These are phyloP conservation scores for Otis tarda DNA, from an alignment of 2,113 vertebrate species.

Conservation along the genomic window DNA sequence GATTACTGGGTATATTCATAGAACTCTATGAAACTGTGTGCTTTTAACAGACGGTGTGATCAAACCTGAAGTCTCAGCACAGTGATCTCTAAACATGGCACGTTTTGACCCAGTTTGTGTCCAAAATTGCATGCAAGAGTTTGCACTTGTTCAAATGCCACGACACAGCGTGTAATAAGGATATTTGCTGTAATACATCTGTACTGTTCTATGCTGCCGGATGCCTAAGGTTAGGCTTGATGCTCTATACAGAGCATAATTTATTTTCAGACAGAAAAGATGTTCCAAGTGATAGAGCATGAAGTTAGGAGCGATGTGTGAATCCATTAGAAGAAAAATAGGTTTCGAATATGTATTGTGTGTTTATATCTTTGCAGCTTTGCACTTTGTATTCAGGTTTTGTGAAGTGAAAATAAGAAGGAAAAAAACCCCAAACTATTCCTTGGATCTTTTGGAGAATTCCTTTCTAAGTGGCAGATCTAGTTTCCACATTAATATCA, in stretches of 20 bases:
- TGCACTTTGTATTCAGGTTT: neutral
- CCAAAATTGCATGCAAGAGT: slow-evolving; percentile 1
- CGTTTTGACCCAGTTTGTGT: neutral
- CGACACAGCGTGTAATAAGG: neutral
- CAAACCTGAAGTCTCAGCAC: slow-evolving; percentile 10
- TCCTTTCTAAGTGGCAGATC: neutral
- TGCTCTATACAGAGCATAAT: slow-evolving; percentile 7
- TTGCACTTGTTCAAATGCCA: slow-evolving; percentile 14
- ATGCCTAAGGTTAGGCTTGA: slow-evolving; percentile 20
- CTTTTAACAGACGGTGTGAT: neutral
- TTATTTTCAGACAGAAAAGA: slow-evolving; percentile 5
- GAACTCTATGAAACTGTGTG: neutral
- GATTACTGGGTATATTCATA: neutral
- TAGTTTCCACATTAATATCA: neutral
- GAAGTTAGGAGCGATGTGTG: neutral
- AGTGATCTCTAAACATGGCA: neutral
- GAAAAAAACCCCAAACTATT: accelerated
- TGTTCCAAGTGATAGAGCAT: slow-evolving; percentile 1
- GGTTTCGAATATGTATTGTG: neutral
- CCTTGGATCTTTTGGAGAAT: neutral
- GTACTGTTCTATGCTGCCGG: neutral
- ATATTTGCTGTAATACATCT: slow-evolving; percentile 51
- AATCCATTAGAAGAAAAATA: neutral
- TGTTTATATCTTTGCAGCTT: neutral
- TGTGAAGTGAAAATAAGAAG: neutral